Conservation (phyloP, 2,888 invertebrate genomes). For the Orthonychiurus folsomi region DNA sequence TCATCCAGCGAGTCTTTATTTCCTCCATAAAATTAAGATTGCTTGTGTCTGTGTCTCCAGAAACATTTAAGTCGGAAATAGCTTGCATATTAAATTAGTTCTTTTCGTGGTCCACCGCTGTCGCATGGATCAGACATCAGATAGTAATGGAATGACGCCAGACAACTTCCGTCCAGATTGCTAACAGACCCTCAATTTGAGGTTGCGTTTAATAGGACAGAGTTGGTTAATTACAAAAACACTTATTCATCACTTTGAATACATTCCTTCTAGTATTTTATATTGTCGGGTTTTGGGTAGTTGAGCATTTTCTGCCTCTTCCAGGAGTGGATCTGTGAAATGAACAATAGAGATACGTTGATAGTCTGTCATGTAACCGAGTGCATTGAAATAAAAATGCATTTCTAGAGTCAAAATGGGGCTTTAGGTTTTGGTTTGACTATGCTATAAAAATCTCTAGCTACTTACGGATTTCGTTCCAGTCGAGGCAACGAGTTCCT, state of each 20-base stretch:
- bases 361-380: no score
- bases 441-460: neutral
- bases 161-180: no score
- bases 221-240: neutral
- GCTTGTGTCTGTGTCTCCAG: no score
- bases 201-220: no score
- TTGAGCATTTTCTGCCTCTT: conserved; percentile 25
- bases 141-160: no score
- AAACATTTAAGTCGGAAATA: no score
- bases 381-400: no score
- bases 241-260: conserved; percentile 21
- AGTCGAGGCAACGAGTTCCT: conserved; percentile 31
- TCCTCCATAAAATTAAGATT: neutral
- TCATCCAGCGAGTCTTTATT: neutral
- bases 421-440: neutral
- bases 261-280: conserved; percentile 25
- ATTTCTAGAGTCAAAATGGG: neutral
- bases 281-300: conserved; percentile 26
- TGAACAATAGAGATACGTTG: no score
- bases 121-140: no score
- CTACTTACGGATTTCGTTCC: conserved; percentile 37
- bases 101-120: no score
- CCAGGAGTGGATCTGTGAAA: conserved; percentile 31
- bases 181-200: no score
- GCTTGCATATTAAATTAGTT: no score